Evolutionary conservation across 2,113 vertebrate species (phyloP).

Genomic region (Isichthys henryi): DNA sequence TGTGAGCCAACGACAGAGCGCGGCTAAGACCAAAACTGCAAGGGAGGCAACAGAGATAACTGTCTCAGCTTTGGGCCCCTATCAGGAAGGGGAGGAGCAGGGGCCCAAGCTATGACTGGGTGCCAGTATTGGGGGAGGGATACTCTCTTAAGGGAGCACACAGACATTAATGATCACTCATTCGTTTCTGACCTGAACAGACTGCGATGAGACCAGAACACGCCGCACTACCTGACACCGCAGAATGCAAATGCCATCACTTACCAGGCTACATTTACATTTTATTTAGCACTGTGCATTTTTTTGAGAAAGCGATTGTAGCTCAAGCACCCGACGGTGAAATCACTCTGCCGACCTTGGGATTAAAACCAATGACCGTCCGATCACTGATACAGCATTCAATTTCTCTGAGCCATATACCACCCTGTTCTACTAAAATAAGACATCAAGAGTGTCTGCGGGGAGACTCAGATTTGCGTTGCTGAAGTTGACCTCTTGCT

Average conservation of each 20-base stretch:
- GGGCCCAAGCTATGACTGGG: constrained; percentile 37
- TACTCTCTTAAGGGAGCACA: no score
- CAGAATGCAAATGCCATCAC: background rate
- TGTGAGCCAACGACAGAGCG: constrained; percentile 40
- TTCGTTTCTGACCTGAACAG: background rate
- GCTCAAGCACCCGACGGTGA: background rate
- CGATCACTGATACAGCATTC: background rate
- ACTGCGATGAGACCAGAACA: background rate
- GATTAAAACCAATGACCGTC: background rate
- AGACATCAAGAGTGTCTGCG: background rate
- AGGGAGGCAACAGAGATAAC: constrained; percentile 38
- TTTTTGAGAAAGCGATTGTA: background rate
- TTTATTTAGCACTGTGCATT: background rate
- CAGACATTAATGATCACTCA: background rate
- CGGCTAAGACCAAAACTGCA: constrained; percentile 17
- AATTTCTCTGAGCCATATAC: background rate
- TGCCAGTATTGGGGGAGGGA: constrained; percentile 24
- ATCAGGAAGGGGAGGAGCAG: background rate
- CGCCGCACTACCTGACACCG: background rate
- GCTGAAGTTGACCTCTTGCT: background rate
- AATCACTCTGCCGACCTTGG: background rate
- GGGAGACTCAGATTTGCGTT: background rate
- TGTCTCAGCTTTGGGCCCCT: constrained; percentile 13
- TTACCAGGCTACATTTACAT: background rate
- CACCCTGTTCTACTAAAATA: background rate